Base-by-base conservation (phyloP, 2,888 invertebrate genomes). In the Atrina japonica region DNA sequence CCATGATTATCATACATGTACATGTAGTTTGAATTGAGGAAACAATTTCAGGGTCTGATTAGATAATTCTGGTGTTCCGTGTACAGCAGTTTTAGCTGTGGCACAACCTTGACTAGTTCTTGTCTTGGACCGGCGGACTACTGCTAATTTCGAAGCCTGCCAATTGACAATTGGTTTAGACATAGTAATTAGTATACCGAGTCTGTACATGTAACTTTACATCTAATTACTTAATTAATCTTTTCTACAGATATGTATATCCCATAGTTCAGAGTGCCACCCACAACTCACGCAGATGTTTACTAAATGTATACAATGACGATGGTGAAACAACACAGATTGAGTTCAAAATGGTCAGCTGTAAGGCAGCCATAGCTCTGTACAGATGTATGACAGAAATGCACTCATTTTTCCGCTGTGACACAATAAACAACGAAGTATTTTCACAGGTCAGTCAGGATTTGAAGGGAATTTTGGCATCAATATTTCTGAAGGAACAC, bases 331-430 rank as follows among this genome's bases (percentile, higher is more conserved):
- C 80, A 14, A 94, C 94, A 82, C 93, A 94, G 18, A 68, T 79
- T 9, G 76, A 80, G 50, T 94, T 95, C 77, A 96, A 96, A 91
- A 93, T 96, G 91, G 94, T 95, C 82, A 95, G 95, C 52, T 94
- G 94, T 68, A 94, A 95, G 52, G 94, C 95, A 55, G 96, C 96
- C 0, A 95, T 95, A 53, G 95, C 95, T 43, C 74, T 89, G 64
- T 89, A 89, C 65, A 71, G 96, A 58, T 95, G 96, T 27, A 95
- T 97, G 77, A 97, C 96, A 0, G 97, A 97, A 91, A 96, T 96
- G 82, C 96, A 96, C 90, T 96, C 96, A 52, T 97, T 97, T 92
- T 97, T 96, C 91, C 96, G 96, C 90, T 96, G 96, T 91, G 96
- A 97, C 90, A 96, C 96, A 0, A 96, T 97, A 16, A 93, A 96